Evolutionary conservation across 2,888 invertebrate species (phyloP).

Genomic region (Papilio demoleus): DNA sequence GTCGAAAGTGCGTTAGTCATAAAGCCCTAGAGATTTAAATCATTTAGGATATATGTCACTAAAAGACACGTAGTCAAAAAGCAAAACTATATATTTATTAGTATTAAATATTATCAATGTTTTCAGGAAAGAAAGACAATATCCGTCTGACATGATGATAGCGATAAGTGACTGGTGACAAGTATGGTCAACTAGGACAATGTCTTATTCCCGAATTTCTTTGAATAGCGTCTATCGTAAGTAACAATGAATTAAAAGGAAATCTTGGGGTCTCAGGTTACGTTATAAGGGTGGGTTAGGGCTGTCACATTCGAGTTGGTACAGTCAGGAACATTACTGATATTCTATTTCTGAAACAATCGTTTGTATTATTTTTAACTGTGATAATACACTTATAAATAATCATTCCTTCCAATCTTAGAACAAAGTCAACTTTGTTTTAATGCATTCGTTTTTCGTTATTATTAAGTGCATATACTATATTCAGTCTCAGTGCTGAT

Average conservation of each 20-base stretch:
- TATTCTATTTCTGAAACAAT: not conserved
- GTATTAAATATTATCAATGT: not conserved
- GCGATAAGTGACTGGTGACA: not conserved
- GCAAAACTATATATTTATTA: no score
- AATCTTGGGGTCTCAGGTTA: slow-evolving; percentile 9
- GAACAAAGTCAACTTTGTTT: no score
- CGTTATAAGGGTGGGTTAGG: not conserved
- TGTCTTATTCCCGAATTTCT: not conserved
- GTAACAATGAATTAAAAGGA: slow-evolving; percentile 17
- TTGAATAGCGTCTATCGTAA: slow-evolving; percentile 1
- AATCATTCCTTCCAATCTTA: not conserved
- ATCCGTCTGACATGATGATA: not conserved
- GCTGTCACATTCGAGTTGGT: not conserved
- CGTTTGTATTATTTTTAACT: not conserved
- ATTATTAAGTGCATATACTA: no score
- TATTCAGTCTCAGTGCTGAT: no score
- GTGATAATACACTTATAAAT: no score
- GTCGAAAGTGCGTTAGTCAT: no score
- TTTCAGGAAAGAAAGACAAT: not conserved
- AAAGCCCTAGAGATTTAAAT: no score
- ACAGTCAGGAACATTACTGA: not conserved
- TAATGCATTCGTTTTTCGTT: no score
- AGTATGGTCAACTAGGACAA: not conserved
- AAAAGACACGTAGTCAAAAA: no score
- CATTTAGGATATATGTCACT: no score